Evolutionary conservation across 2,113 vertebrate genomes (phyloP), one percentile per base, ranked within the genome.

Genomic region (Seriola dumerili): DNA sequence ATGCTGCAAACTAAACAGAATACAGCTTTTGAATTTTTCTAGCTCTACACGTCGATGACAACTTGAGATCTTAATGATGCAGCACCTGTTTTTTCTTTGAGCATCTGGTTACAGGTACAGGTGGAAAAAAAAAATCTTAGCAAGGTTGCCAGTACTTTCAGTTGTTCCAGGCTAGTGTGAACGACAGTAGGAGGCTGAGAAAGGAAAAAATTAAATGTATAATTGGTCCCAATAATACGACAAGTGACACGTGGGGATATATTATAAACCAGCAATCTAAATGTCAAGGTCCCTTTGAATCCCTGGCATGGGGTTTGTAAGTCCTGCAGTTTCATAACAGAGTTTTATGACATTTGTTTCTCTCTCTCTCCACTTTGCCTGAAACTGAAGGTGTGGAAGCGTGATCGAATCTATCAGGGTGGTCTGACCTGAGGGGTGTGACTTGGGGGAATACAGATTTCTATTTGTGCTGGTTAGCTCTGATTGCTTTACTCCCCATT

Each of bases 381-480:
- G 75, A 70, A 71, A 81, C 63, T 46, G 42, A 76, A 65, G 2
- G 67, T 2, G n/a, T 17, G 72, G 21, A 70, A 50, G 57, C 34
- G 6, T 44, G 17, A 67, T 40, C 44, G 4, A 13, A 83, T 90
- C 54, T 40, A 85, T 87, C 68, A 12, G 19, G 50, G 52, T 52
- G 69, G 58, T 80, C 83, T 36, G 59, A 73, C 69, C 62, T 76
- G 46, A 59, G 55, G 46, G 57, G 52, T 19, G 69, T 16, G 17
- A 72, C 38, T 36, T 25, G 54, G 72, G 75, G 76, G 80, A 83
- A 77, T 75, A 76, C 54, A 69, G 76, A 81, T 74, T 82, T 84
- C 50, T 83, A 54, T 88, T 74, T 76, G 79, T 73, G 79, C 71
- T 72, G 65, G 81, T 91, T 87, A 81, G 65, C 69, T 44, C 38